phyloP scores from a whole-genome alignment of 2,888 invertebrate genomes.

The Eupithecia abbreviata region DNA sequence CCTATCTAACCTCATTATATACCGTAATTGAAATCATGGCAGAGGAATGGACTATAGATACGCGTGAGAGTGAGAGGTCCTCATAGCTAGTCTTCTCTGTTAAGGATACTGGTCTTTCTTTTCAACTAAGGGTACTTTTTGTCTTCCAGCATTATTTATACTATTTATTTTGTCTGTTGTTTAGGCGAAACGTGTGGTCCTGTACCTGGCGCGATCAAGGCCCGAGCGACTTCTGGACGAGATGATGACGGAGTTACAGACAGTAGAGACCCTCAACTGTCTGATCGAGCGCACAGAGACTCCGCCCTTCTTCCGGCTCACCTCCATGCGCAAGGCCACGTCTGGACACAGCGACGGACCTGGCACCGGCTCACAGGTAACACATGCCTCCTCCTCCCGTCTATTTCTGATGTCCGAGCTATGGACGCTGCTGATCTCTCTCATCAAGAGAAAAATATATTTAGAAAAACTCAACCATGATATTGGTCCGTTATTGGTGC shows the following conservation, averaged over 20 bases:
- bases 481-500: neutral
- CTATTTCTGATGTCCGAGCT: neutral
- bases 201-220: constrained; percentile 95
- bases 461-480: neutral
- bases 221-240: constrained; percentile 97
- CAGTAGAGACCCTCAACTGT: constrained; percentile 97
- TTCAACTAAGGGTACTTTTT: neutral
- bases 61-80: no score
- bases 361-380: constrained; percentile 75
- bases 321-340: constrained; percentile 95
- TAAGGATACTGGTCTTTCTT: neutral
- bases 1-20: no score
- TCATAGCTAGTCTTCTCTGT: no score
- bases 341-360: constrained; percentile 84
- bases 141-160: neutral
- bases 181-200: constrained; percentile 96
- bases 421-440: constrained; percentile 91
- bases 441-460: constrained; percentile 87
- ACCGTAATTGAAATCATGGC: no score
- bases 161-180: neutral
- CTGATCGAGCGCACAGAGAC: constrained; percentile 98
- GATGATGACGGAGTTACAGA: constrained; percentile 98
- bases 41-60: no score
- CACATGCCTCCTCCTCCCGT: neutral
- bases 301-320: constrained; percentile 98